These are phyloP conservation scores for Salarias fasciatus DNA, from an alignment of 2,797 vertebrate genomes.

Conservation along the genomic window DNA sequence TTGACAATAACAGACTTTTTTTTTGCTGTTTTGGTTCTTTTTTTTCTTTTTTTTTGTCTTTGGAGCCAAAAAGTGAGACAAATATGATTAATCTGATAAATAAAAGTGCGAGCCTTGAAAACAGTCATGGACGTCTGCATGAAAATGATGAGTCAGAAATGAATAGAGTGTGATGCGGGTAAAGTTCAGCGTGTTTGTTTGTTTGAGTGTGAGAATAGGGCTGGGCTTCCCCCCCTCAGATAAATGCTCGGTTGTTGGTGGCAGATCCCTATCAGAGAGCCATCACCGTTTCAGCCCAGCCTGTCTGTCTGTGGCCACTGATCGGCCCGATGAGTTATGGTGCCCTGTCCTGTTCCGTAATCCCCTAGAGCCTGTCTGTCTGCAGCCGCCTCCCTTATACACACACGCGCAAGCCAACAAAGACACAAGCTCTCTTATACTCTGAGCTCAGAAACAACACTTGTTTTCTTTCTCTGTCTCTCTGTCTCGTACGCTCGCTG, in stretches of 20 bases:
- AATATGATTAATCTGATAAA: slow-evolving; percentile 16
- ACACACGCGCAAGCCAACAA: slow-evolving; percentile 72
- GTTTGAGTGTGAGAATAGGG: slow-evolving; percentile 66
- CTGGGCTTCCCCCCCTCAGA: slow-evolving; percentile 71
- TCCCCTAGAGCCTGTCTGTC: slow-evolving; percentile 81
- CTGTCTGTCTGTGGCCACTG: slow-evolving; percentile 75
- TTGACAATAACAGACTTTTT: no score
- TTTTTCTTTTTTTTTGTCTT: background rate
- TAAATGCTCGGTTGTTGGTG: slow-evolving; percentile 74
- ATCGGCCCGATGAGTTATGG: slow-evolving; percentile 76
- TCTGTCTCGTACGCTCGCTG: slow-evolving; percentile 25
- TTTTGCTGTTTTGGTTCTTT: no score
- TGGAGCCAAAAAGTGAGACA: slow-evolving; percentile 11
- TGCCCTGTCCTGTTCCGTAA: slow-evolving; percentile 77
- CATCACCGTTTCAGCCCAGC: slow-evolving; percentile 76
- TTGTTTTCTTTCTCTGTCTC: slow-evolving; percentile 73
- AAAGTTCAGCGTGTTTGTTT: slow-evolving; percentile 22
- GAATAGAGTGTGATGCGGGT: slow-evolving; percentile 18
- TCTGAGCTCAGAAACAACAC: slow-evolving; percentile 62
- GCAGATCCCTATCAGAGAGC: slow-evolving; percentile 79
- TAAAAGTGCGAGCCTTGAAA: slow-evolving; percentile 10
- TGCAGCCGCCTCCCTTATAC: slow-evolving; percentile 78
- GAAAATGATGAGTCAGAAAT: slow-evolving; percentile 50
- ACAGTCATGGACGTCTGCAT: background rate
- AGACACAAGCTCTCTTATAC: slow-evolving; percentile 70